Base-by-base conservation (phyloP, 1,140 invertebrate species). In the Drosophila azteca region DNA sequence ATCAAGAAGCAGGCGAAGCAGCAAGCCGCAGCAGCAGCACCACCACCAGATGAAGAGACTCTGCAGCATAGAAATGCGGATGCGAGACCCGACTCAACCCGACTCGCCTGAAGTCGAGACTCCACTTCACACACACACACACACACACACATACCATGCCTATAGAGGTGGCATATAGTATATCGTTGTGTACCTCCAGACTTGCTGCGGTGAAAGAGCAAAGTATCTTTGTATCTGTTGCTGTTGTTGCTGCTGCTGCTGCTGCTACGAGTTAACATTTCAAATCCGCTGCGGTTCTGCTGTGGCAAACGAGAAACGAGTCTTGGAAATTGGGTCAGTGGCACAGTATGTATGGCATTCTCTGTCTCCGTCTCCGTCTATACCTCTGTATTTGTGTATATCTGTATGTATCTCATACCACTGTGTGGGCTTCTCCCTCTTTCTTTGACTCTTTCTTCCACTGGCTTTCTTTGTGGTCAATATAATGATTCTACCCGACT, bases 291-390 rank as follows among this genome's bases (percentile, higher is more conserved):
- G 81, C 53, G 73, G 80, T 69, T 76, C 76, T 62, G 54, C 46
- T 61, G 51, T 65, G 64, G 57, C 55, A 61, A 39, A n/a, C 26
- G 58, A 58, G 60, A 80, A 80, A 87, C 83, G 76, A 87, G 83
- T 87, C 75, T 63, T 84, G 81, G 71, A 87, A 88, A 90, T 79
- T 90, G 78, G 88, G 88, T 90, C 88, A 90, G 88, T 90, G 88
- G 88, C 83, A 90, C 88, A 90, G 77, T 80, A 87, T 87, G 83
- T 84, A 88, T 83, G 83, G 78, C 75, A 85, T 87, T 77, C 63
- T 85, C 63, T 35, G 69, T 65, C 61, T 45, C 41, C 55, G 79
- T 65, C 52, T 54, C 41, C 69, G 72, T 66, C 39, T 69, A 65
- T 82, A 59, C 48, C 57, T 69, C 31, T 55, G 74, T 77, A 58